Conservation (phyloP, 2,797 vertebrate species). For the Zenarchopterus dispar region DNA sequence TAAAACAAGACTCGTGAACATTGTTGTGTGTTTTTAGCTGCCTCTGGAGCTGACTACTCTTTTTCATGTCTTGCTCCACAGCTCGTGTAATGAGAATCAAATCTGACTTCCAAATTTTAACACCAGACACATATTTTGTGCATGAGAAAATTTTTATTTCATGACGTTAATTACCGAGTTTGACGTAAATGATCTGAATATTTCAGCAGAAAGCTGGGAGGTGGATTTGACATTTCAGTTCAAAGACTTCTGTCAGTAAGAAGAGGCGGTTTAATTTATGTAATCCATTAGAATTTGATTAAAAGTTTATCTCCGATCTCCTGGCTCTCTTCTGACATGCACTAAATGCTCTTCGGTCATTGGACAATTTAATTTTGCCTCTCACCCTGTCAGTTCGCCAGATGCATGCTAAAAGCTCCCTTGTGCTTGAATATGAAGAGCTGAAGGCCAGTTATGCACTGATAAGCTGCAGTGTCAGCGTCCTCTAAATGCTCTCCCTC, state of each 20-base stretch:
- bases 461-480: slow-evolving; percentile 57
- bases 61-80: not conserved
- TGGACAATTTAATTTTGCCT: slow-evolving; percentile 35
- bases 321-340: slow-evolving; percentile 11
- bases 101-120: not conserved
- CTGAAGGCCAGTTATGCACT: slow-evolving; percentile 43
- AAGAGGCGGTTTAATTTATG: slow-evolving; percentile 1
- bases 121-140: not conserved
- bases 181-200: not conserved
- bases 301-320: slow-evolving; percentile 33
- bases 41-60: too few relatives aligned
- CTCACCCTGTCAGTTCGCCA: slow-evolving; percentile 33
- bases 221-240: not conserved
- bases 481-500: slow-evolving; percentile 59
- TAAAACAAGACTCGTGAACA: too few relatives aligned
- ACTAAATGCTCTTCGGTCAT: slow-evolving; percentile 24
- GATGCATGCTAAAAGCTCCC: slow-evolving; percentile 50
- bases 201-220: not conserved
- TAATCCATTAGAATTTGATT: slow-evolving; percentile 28
- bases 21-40: not conserved
- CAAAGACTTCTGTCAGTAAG: slow-evolving; percentile 1
- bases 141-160: not conserved
- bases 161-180: not conserved
- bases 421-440: slow-evolving; percentile 45
- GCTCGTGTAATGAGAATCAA: not conserved